Evolutionary conservation across 2,888 invertebrate genomes (phyloP), one percentile per base, ranked within the genome.

Genomic region (Biston betularia): DNA sequence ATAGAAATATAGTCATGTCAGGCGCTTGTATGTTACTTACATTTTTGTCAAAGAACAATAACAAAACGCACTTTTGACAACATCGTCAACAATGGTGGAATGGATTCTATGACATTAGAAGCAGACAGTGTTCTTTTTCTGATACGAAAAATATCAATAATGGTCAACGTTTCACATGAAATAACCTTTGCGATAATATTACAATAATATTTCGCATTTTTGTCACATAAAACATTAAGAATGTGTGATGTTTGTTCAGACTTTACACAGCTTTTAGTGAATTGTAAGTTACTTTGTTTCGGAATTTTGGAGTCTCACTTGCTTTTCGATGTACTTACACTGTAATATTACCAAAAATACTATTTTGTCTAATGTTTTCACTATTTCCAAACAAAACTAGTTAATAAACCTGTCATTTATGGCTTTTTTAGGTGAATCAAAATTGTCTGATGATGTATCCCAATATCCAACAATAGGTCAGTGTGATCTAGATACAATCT

Each of bases 191-290:
- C 88, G 88, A 89, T 87, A 85, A 87, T 90, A 89, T 89, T 88
- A 79, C 84, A 85, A 84, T 88, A 91, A 89, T 91, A 90, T 88
- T 89, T 88, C 87, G 86, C 85, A 79, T 73, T 78, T 78, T 80
- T 79, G 85, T 82, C 71, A 85, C 77, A 69, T 81, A 93, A 92
- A 94, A 97, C 97, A 69, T 80, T 81, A 85, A 93, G 87, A 90
- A 93, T 93, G 97, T 98, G 98, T 96, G 98, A 98, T 96, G 97
- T 97, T 94, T 98, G 98, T 95, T 96, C 97, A 89, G 98, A 98
- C 94, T 97, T 98, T 95, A 96, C 97, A 93, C 97, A 97, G 94
- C 96, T 98, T 93, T 96, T 98, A 90, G 96, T 97, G 78, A 93
- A 93, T 90, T 94, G 94, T 94, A 92, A 93, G 94, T 90, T 87